A percentile compares a stretch with the other conserved stretches of the same genome.
These are phyloP conservation scores for Gobio gobio DNA, from an alignment of 2,113 vertebrate species.

Conservation along the genomic window DNA sequence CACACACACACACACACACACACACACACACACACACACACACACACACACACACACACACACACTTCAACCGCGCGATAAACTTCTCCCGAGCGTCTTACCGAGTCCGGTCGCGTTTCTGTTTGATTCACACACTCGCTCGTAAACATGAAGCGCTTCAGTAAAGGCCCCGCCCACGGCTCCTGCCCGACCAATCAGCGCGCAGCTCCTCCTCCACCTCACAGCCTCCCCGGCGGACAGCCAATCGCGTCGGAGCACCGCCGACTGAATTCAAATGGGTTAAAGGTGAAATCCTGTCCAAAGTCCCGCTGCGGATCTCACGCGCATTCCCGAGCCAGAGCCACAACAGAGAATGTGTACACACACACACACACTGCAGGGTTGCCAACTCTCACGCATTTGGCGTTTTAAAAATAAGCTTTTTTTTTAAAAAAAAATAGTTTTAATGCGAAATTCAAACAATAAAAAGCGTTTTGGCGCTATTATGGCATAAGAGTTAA, in stretches of 20 bases:
- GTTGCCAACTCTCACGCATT: no score
- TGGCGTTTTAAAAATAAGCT: no score
- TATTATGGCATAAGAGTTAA: no score
- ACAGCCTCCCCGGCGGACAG: conserved; percentile 43
- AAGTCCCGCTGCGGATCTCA: background rate
- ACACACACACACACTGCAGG: no score
- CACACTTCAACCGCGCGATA: background rate
- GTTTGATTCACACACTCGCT: conserved; percentile 25
- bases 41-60: background rate
- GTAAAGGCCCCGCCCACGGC: conserved; percentile 66
- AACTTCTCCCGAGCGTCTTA: background rate
- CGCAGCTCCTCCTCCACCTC: conserved; percentile 41
- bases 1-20: no score
- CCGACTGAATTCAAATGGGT: conserved; percentile 61
- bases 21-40: no score
- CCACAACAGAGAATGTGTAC: background rate
- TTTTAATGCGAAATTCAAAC: no score
- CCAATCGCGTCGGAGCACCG: conserved; percentile 61
- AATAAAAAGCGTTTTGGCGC: no score
- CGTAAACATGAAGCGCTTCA: conserved; percentile 71
- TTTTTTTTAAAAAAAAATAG: no score
- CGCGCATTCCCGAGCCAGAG: background rate
- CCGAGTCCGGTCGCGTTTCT: background rate
- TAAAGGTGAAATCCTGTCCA: conserved; percentile 67
- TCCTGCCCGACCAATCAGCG: conserved; percentile 64